phyloP scores from a whole-genome alignment of 30 jellyfish, hydroid and myxozoan genomes.

The Hydractinia symbiolongicarpus region DNA sequence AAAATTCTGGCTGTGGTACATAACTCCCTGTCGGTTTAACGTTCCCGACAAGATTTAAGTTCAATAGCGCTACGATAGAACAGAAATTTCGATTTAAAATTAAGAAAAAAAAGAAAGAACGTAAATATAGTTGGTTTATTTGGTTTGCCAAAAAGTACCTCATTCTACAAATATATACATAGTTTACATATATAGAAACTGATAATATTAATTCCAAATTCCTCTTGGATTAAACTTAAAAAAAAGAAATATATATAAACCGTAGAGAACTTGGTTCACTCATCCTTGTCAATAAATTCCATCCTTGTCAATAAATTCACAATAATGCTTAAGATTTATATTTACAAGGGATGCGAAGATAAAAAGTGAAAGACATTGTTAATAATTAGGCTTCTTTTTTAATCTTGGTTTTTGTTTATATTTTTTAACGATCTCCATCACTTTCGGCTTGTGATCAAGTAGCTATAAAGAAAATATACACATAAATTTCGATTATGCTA shows the following conservation, averaged over 20 bases:
- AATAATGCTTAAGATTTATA: background rate
- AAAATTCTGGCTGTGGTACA: too few species aligned
- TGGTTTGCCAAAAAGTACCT: conserved; percentile 11
- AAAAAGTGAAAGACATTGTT: background rate
- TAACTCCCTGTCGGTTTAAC: too few species aligned
- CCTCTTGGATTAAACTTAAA: background rate
- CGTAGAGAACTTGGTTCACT: background rate
- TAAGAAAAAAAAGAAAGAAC: background rate
- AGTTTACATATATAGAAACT: conserved; percentile 5
- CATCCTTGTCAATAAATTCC: background rate
- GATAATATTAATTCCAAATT: background rate
- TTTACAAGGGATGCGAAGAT: background rate
- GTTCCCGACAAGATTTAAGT: background rate
- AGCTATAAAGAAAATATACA: conserved; percentile 33
- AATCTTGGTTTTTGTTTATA: conserved; percentile 58
- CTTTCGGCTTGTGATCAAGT: conserved; percentile 73
- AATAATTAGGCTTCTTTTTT: conserved; percentile 50
- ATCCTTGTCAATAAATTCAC: background rate
- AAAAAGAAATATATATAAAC: background rate
- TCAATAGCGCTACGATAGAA: background rate
- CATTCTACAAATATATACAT: conserved; percentile 18
- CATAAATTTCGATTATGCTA: background rate
- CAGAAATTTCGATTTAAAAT: background rate
- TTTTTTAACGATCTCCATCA: conserved; percentile 58
- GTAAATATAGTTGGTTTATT: background rate